Evolutionary conservation across 2,888 invertebrate species (phyloP), one percentile per base, ranked within the genome.

Genomic region (Timandra comae): DNA sequence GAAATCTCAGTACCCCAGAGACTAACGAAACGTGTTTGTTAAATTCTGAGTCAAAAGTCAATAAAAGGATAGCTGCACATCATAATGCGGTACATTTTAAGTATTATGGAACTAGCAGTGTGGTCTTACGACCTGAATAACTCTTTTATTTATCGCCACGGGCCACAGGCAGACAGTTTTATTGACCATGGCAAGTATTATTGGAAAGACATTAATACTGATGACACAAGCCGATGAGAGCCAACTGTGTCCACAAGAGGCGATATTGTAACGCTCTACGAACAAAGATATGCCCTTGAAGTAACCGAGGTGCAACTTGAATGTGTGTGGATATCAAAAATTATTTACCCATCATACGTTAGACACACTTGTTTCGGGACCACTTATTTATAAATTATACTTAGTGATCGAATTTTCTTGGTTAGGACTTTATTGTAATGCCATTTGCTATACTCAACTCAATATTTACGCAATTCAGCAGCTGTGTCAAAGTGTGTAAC

Each of bases 221-320:
- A 82, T 82, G 82, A 82, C 80, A 84, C 76, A 78, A 73, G 69
- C 68, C 73, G 73, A 79, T 77, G 77, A 75, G 66, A 71, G 71
- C 76, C 84, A 84, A 73, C 82, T 84, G 84, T 84, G 74, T 84
- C 77, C 59, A 84, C 79, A 80, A 66, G 52, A 49, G 62, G 62
- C 56, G 64, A 73, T 76, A 77, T 71, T 71, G 67, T 70, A 63
- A 49, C 59, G 57, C 59, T 65, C 39, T 42, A 57, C 44, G 66
- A 71, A 79, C 75, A 77, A 80, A 75, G 74, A 65, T 67, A 67
- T 71, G 71, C 72, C 77, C 79, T 81, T 78, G 75, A 78, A 64
- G 65, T 52, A 49, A 63, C 69, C 69, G 70, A 46, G 39, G 37
- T 46, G 44, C 43, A 39, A 40, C 40, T 43, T 46, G 43, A 40